These are phyloP conservation scores for Peromyscus eremicus DNA, from an alignment of 2,797 vertebrate species.

Conservation along the genomic window DNA sequence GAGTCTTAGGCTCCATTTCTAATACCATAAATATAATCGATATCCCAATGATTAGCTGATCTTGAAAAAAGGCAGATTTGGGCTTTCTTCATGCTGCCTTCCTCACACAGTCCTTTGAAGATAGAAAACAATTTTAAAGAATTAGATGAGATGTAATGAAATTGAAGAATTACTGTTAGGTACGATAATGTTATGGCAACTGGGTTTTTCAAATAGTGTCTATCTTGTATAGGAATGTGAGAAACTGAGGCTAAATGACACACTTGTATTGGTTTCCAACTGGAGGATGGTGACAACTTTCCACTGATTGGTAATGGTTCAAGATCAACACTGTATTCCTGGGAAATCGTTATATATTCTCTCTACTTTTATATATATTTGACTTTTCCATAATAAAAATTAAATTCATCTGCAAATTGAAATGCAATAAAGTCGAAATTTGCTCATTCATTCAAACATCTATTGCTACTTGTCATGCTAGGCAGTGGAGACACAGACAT, in stretches of 20 bases:
- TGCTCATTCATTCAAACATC: background rate
- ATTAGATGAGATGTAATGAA: background rate
- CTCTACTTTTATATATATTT: conserved; percentile 9
- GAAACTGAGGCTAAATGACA: background rate
- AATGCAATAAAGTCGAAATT: background rate
- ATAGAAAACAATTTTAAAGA: background rate
- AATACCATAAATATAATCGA: background rate
- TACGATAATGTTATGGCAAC: background rate
- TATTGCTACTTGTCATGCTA: background rate
- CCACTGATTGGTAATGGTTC: conserved; percentile 11
- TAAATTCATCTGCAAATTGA: conserved; percentile 33
- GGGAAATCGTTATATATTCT: background rate
- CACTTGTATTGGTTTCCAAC: background rate
- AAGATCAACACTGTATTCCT: background rate
- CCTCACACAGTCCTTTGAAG: too few relatives aligned
- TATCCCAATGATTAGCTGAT: background rate
- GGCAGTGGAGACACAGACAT: background rate
- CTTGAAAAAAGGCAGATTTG: background rate
- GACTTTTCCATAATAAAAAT: conserved; percentile 28
- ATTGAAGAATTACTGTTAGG: background rate
- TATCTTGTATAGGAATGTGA: background rate
- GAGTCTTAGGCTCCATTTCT: background rate
- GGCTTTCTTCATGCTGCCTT: background rate
- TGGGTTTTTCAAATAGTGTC: background rate
- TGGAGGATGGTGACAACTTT: background rate